Conservation (phyloP, 2,113 vertebrate genomes). For the Pedionomus torquatus region DNA sequence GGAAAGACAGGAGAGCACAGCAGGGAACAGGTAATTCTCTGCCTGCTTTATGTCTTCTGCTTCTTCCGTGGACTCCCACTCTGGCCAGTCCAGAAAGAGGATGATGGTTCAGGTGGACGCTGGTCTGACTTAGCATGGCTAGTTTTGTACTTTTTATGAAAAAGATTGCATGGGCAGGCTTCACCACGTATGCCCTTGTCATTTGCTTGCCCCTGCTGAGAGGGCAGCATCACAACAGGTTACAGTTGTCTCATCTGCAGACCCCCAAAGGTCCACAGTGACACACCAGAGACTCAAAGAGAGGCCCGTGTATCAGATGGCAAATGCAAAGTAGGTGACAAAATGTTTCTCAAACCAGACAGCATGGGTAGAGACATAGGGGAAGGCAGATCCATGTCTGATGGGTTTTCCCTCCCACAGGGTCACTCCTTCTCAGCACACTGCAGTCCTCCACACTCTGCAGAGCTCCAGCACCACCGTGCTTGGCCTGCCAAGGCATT, state of each 20-base stretch:
- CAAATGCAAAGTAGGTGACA: neutral
- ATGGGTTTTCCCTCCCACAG: neutral
- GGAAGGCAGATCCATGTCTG: neutral
- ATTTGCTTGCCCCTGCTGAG: neutral
- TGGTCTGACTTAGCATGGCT: neutral
- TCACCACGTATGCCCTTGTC: neutral
- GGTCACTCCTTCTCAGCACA: neutral
- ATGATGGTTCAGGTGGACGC: neutral
- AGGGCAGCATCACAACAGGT: rapidly evolving
- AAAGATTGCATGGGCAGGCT: neutral
- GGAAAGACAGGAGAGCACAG: neutral
- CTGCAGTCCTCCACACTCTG: neutral
- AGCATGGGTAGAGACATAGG: rapidly evolving
- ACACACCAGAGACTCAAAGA: neutral
- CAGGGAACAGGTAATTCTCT: neutral
- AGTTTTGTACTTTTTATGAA: neutral
- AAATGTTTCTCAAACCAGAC: neutral
- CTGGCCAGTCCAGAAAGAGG: neutral
- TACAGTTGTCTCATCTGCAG: neutral
- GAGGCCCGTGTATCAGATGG: neutral
- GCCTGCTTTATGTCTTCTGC: neutral
- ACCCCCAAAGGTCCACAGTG: rapidly evolving
- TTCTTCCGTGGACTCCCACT: neutral
- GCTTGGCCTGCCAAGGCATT: neutral
- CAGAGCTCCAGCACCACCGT: neutral